Percentiles rank a stretch among this genome's conserved stretches.
phyloP scores from a whole-genome alignment of 2,113 vertebrate genomes.

The Callopanchax toddi region DNA sequence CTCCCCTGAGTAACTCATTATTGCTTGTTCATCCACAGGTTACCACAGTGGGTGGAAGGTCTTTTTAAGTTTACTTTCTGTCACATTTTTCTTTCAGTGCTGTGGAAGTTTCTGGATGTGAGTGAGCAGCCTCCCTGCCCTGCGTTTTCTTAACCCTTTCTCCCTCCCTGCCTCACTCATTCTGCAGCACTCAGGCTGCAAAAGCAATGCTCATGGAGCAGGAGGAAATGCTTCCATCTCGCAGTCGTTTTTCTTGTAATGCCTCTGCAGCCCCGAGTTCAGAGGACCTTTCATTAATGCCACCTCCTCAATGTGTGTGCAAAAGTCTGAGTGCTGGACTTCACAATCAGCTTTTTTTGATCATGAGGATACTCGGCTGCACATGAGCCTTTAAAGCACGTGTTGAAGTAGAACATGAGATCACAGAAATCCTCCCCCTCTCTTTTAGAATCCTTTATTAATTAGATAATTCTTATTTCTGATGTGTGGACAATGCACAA shows the following conservation, averaged over 20 bases:
- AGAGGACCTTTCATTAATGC: neutral
- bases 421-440: slow-evolving; percentile 23
- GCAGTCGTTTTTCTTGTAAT: neutral
- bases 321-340: neutral
- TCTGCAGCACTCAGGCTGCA: slow-evolving; percentile 21
- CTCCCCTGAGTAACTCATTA: neutral
- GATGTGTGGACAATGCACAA: slow-evolving; percentile 16
- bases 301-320: neutral
- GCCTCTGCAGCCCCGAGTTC: neutral
- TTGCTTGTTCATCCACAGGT: neutral
- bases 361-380: neutral
- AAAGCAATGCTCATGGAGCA: slow-evolving; percentile 1
- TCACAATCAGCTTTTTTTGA: neutral
- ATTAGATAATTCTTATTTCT: slow-evolving; percentile 15
- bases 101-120: slow-evolving; percentile 25
- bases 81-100: slow-evolving; percentile 14
- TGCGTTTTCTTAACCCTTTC: neutral
- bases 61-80: slow-evolving; percentile 15
- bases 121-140: slow-evolving; percentile 19
- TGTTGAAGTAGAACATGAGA: slow-evolving; percentile 5
- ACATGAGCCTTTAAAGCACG: slow-evolving; percentile 37
- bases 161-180: slow-evolving; percentile 2
- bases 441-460: neutral
- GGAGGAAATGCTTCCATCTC: neutral
- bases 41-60: neutral